Evolutionary conservation across 1,140 invertebrate genomes (phyloP).

Genomic region (Araneus ventricosus): DNA sequence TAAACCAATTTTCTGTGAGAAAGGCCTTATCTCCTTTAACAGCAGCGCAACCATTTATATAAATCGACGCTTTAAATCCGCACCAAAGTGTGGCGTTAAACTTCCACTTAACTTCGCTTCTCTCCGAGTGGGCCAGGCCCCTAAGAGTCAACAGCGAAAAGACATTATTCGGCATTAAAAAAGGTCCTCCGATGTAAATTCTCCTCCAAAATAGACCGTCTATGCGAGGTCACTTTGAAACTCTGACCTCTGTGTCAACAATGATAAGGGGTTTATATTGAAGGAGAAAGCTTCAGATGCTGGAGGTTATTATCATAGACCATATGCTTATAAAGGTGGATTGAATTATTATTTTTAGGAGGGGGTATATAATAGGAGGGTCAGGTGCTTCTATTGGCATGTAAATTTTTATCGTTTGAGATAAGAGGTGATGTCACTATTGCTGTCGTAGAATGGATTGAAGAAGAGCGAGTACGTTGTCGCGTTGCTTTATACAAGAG

Average conservation of each 20-base stretch:
- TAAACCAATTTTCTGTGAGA: slow-evolving; percentile 62
- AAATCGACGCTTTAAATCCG: slow-evolving; percentile 63
- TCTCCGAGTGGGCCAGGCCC: not conserved
- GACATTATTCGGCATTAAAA: slow-evolving; percentile 73
- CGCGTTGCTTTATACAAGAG: too few relatives aligned
- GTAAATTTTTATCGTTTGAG: slow-evolving; percentile 60
- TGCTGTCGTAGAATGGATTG: too few relatives aligned
- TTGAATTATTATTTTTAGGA: slow-evolving; percentile 48
- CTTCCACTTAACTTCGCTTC: slow-evolving; percentile 29
- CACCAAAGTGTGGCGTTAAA: slow-evolving; percentile 3
- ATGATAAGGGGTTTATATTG: slow-evolving; percentile 64
- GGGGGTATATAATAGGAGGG: slow-evolving; percentile 26
- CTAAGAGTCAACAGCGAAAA: slow-evolving; percentile 59
- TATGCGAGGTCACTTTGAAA: slow-evolving; percentile 51
- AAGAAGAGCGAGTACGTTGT: too few relatives aligned
- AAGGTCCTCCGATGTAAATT: slow-evolving; percentile 65
- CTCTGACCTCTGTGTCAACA: slow-evolving; percentile 70
- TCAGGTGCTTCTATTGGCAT: not conserved
- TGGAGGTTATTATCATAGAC: slow-evolving; percentile 50
- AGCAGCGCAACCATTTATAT: slow-evolving; percentile 61
- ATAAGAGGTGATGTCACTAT: not conserved
- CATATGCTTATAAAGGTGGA: slow-evolving; percentile 24
- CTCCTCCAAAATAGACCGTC: slow-evolving; percentile 18
- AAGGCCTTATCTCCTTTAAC: slow-evolving; percentile 42
- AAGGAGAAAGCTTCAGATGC: not conserved